These are phyloP conservation scores for Mylabris phalerata DNA, from an alignment of 1,140 invertebrate species.

Conservation along the genomic window DNA sequence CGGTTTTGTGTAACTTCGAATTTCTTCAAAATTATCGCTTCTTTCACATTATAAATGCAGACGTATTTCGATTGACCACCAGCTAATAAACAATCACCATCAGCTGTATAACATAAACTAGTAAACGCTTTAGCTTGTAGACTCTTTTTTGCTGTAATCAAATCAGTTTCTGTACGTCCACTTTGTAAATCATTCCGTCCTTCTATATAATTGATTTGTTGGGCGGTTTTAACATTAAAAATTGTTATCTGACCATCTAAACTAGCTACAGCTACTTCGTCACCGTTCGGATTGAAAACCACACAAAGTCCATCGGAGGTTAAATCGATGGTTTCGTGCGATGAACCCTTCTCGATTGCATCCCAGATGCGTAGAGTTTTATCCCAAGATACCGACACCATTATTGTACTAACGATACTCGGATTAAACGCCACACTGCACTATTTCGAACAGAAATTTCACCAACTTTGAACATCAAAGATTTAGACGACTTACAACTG, in stretches of 20 bases:
- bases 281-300: slow-evolving; percentile 79
- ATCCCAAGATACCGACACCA: slow-evolving; percentile 92
- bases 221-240: slow-evolving; percentile 65
- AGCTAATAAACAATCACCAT: slow-evolving; percentile 82
- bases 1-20: slow-evolving; percentile 91
- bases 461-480: not conserved
- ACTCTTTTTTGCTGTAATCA: slow-evolving; percentile 80
- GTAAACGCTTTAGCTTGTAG: slow-evolving; percentile 80
- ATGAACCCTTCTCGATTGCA: slow-evolving; percentile 70
- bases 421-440: slow-evolving; percentile 69
- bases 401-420: slow-evolving; percentile 56
- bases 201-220: slow-evolving; percentile 74
- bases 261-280: slow-evolving; percentile 86
- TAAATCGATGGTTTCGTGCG: slow-evolving; percentile 77
- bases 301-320: slow-evolving; percentile 78
- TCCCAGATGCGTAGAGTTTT: slow-evolving; percentile 90
- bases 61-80: slow-evolving; percentile 90
- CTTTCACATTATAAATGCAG: slow-evolving; percentile 83
- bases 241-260: slow-evolving; percentile 83
- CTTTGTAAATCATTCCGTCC: slow-evolving; percentile 83
- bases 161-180: slow-evolving; percentile 73
- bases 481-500: slow-evolving; percentile 56
- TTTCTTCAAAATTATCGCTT: slow-evolving; percentile 77
- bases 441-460: slow-evolving; percentile 16
- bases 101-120: slow-evolving; percentile 84